phyloP scores from a whole-genome alignment of 2,888 invertebrate species.

The Drosophila paranaensis region DNA sequence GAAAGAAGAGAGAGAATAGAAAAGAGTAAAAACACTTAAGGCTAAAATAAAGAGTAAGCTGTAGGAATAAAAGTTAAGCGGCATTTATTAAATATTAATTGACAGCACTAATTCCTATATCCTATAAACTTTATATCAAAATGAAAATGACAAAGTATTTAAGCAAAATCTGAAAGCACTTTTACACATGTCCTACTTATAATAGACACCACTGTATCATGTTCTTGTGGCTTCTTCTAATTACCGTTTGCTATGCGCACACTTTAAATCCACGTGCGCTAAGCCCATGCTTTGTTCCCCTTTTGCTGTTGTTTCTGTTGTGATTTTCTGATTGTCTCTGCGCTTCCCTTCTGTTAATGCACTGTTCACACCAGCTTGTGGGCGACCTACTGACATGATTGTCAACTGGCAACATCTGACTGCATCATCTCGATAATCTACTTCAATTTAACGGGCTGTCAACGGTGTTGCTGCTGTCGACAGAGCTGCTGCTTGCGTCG shows the following conservation, averaged over 20 bases:
- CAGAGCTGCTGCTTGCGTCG: not conserved
- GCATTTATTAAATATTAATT: not conserved
- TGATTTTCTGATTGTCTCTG: not conserved
- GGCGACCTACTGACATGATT: slow-evolving; percentile 57
- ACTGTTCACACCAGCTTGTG: not conserved
- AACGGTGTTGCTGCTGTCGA: slow-evolving; percentile 20
- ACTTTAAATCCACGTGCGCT: not conserved
- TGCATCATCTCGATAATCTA: slow-evolving; percentile 48
- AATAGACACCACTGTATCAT: not conserved
- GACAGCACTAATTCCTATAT: not conserved
- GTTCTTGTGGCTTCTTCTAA: slow-evolving; percentile 1
- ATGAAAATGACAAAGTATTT: not conserved
- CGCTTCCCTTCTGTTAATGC: slow-evolving; percentile 13
- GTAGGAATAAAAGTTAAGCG: no score
- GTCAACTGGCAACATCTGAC: slow-evolving; percentile 38
- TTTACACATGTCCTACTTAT: not conserved
- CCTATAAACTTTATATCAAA: not conserved
- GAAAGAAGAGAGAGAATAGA: not conserved
- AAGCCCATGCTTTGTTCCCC: not conserved
- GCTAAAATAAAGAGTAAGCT: not conserved
- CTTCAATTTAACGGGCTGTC: slow-evolving; percentile 49
- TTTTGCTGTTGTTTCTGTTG: not conserved
- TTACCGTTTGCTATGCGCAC: slow-evolving; percentile 1
- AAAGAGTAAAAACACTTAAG: not conserved
- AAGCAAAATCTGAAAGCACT: not conserved